Evolutionary conservation across 2,797 vertebrate species (phyloP), one percentile per base, ranked within the genome.

Genomic region (Mus caroli): DNA sequence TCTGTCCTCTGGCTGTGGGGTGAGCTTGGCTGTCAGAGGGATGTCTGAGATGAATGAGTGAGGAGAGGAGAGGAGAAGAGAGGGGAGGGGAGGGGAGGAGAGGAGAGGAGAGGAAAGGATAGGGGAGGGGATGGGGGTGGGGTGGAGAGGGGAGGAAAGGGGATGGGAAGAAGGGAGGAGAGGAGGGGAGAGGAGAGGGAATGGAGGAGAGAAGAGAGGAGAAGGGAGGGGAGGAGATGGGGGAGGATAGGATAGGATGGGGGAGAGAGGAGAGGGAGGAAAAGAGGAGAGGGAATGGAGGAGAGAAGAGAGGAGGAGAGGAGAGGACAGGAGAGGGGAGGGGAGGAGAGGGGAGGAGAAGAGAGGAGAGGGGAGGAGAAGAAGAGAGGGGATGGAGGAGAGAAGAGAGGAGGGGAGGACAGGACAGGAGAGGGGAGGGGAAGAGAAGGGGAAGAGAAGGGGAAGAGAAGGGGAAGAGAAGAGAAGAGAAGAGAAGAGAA

Each of bases 401-500:
- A 3, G 3, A 3, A 4, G 14, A n/a, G 6, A 3, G 3, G 8
- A 11, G 19, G 10, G 9, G 37, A 2, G 11, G n/a, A n/a, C n/a
- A n/a, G n/a, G n/a, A n/a, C n/a, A 3, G 8, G 13, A 1, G 24
- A 10, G 15, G 5, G 31, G 40, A 13, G 80, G 3, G 34, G 6
- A 3, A 3, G n/a, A 3, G 3, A 73, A n/a, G n/a, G n/a, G n/a
- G n/a, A n/a, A n/a, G n/a, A n/a, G n/a, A n/a, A n/a, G 22, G 64
- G 2, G 1, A 1, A 2, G 11, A 2, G 3, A 11, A 8, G n/a
- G 2, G n/a, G n/a, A n/a, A n/a, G n/a, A n/a, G n/a, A n/a, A n/a
- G n/a, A n/a, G n/a, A n/a, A n/a, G n/a, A n/a, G n/a, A n/a, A n/a
- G n/a, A n/a, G n/a, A n/a, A n/a, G n/a, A n/a, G n/a, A n/a, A n/a